Evolutionary conservation across 2,797 vertebrate genomes (phyloP), one percentile per base, ranked within the genome.

Genomic region (Allobates femoralis): DNA sequence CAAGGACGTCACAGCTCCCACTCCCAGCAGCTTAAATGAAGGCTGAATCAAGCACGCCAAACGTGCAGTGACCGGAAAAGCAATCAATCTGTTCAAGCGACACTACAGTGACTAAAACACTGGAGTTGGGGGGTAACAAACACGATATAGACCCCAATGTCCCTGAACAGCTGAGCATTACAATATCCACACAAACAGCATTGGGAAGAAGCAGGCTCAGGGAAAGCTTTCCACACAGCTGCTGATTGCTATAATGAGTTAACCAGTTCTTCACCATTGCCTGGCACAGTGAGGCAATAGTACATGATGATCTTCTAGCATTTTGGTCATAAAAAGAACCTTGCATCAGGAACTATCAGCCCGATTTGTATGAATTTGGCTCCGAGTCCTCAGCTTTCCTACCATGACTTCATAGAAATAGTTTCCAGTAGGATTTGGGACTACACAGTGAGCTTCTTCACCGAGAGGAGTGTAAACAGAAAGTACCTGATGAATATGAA

Each of bases 21-120:
- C 86, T 88, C 86, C 86, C 86, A 88, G 83, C 82, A 88, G 82
- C 86, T 88, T 77, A 77, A 67, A 88, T 88, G 83, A 85, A 87
- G 84, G 86, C 86, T 85, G 86, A 88, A 88, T 81, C 69, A 76
- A 88, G 82, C 86, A 81, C 67, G 77, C 86, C 86, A 88, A 88
- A 80, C 71, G 69, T 88, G 83, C 82, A 88, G 53, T 88, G 86
- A 88, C 86, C 86, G 86, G 86, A 88, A 88, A 88, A 88, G 86
- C 78, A 88, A 85, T 81, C 86, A 88, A 85, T 88, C 77, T 85
- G 86, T 71, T 84, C 67, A 73, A 75, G 86, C 67, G 26, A 66
- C 86, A 85, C 23, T 10, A 76, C 67, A 69, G 81, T 79, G 86
- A 79, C 74, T 83, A 51, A 81, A 64, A 51, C 56, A 34, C 19